Evolutionary conservation across 2,888 invertebrate genomes (phyloP), one percentile per base, ranked within the genome.

Genomic region (Lycocerus yunnanus): DNA sequence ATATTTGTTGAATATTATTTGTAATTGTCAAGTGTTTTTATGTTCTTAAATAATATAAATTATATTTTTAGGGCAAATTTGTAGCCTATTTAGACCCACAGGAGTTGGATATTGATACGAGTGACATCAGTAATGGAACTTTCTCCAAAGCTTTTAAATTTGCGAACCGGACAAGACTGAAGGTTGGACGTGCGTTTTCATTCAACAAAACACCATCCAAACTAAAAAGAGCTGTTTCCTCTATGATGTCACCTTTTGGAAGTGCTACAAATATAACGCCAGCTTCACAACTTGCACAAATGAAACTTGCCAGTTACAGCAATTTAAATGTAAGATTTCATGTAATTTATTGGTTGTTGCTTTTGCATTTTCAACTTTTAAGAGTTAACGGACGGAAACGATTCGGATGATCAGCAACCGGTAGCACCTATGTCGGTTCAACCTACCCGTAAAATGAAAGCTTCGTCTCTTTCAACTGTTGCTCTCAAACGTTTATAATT

Each of bases 151-250:
- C 97, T 79, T 94, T 96, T 85, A 96, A 95, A 90, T 93, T 95
- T 87, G 95, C 95, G 60, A 92, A 94, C 77, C 91, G 94, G 83
- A 95, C 95, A 71, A 90, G 94, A 83, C 91, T 94, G 85, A 95
- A 95, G 91, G 96, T 98, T 81, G 96, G 96, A 69, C 92, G 98
- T 81, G 97, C 97, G 80, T 94, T 98, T 85, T 97, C 97, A 79
- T 97, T 98, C 88, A 97, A 96, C 88, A 96, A 97, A 88, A 97
- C 98, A 21, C 97, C 98, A 68, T 95, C 95, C 79, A 96, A 96
- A 87, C 88, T 98, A 83, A 97, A 97, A 88, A 91, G 97, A 73
- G 97, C 97, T 24, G 95, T 98, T 87, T 97, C 97, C 15, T 95
- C 96, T 61, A 96, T 97, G 93, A 96, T 97, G 91, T 94, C 94